These are phyloP conservation scores for Stichopus horrens DNA, from an alignment of 53 echinoderm and acorn worm genomes.

Conservation along the genomic window DNA sequence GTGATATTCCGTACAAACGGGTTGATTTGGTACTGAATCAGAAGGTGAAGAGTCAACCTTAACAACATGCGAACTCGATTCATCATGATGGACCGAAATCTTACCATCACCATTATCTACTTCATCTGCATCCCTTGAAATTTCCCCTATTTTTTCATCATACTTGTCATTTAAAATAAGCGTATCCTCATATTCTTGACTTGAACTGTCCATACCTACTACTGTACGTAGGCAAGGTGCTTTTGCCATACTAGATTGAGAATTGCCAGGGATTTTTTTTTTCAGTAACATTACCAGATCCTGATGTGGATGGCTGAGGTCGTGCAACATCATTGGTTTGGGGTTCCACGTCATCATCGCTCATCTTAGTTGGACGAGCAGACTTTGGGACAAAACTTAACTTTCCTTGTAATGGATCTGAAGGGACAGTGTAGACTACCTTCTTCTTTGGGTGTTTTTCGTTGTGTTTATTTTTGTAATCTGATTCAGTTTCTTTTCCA, in stretches of 20 bases:
- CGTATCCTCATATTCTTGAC: conserved; percentile 8
- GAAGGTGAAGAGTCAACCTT: conserved; percentile 35
- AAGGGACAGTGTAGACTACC: conserved; percentile 35
- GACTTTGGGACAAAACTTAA: conserved; percentile 36
- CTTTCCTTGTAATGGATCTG: conserved; percentile 36
- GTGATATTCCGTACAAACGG: conserved; percentile 9
- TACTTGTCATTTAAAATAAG: neutral
- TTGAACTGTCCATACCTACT: conserved; percentile 23
- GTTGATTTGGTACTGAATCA: conserved; percentile 24
- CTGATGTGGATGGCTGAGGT: conserved; percentile 40
- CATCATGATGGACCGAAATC: conserved; percentile 23
- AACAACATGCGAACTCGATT: conserved; percentile 20
- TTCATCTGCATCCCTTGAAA: conserved; percentile 19
- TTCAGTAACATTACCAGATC: conserved; percentile 14
- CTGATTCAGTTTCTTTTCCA: conserved; percentile 38
- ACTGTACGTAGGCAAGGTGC: conserved; percentile 6
- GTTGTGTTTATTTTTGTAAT: conserved; percentile 42
- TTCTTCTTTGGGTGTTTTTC: conserved; percentile 40
- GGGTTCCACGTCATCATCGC: conserved; percentile 25
- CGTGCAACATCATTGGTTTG: conserved; percentile 24
- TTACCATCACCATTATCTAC: conserved; percentile 37
- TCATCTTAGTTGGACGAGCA: conserved; percentile 14
- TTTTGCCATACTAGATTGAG: conserved; percentile 30
- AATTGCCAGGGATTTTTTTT: conserved; percentile 27
- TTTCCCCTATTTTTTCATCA: conserved; percentile 15